Percentiles rank a stretch among this genome's conserved stretches.
phyloP scores from a whole-genome alignment of 2,888 invertebrate species.

The Epirrhoe alternata region DNA sequence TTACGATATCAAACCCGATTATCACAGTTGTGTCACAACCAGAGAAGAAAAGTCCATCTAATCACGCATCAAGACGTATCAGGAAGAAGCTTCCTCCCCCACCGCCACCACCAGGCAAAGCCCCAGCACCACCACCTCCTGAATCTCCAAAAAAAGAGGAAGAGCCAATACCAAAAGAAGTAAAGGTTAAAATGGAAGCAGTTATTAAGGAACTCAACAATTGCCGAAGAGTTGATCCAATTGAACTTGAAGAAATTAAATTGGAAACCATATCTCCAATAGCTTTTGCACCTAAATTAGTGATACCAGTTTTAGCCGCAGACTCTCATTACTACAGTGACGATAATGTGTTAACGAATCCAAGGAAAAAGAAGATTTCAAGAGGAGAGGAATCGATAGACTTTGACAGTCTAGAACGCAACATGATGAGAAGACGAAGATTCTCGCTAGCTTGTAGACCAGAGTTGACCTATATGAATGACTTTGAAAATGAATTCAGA shows the following conservation, averaged over 20 bases:
- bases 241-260: conserved; percentile 61
- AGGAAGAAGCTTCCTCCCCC: conserved; percentile 78
- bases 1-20: conserved; percentile 26
- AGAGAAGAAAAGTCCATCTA: conserved; percentile 65
- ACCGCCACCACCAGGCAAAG: conserved; percentile 73
- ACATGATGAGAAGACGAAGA: conserved; percentile 63
- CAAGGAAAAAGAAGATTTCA: conserved; percentile 58
- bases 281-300: conserved; percentile 66
- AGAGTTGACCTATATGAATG: conserved; percentile 72
- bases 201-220: conserved; percentile 84
- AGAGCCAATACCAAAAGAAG: conserved; percentile 78
- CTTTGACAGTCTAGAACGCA: conserved; percentile 74
- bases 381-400: conserved; percentile 62
- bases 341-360: conserved; percentile 62
- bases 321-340: conserved; percentile 74
- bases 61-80: conserved; percentile 66
- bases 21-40: conserved; percentile 44
- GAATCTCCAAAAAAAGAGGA: conserved; percentile 54
- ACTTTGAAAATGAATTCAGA: conserved; percentile 54
- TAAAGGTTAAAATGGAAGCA: conserved; percentile 86
- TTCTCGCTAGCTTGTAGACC: conserved; percentile 75
- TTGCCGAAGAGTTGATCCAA: conserved; percentile 71
- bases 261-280: conserved; percentile 62
- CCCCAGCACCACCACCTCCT: conserved; percentile 41
- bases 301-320: conserved; percentile 77